Base-by-base conservation (phyloP, 2,888 invertebrate genomes). In the Eupelmus urozonus region DNA sequence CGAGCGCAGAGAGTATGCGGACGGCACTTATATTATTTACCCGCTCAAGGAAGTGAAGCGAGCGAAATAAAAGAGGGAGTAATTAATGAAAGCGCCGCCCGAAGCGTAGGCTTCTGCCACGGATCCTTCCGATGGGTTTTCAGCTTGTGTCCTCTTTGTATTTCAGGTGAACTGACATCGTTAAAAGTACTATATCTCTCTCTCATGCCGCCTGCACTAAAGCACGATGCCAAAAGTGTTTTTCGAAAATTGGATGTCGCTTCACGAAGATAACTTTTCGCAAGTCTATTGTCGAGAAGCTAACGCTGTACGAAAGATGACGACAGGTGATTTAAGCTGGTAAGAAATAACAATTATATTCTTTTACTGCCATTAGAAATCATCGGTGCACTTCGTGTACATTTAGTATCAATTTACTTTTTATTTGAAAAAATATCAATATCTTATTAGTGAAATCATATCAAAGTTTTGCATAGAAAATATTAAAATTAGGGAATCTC, bases 21-120 rank as follows among this genome's bases (percentile, higher is more conserved):
- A 55, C 63, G 63, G 70, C 42, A 73, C 79, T 79, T 76, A 81
- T 80, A 83, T 86, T 85, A 83, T 83, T 84, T 83, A 82, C 75
- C 45, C 70, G 78, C 73, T 55, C 49, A 53, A 67, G 77, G 80
- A 83, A 81, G 76, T 70, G 79, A 76, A 80, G 66, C 70, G 70
- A 65, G 34, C 70, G 70, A 83, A 84, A 82, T 82, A 82, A 82
- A 83, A 79, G 77, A 77, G 75, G 78, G 70, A 80, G 79, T 82
- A 82, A 84, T 82, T 82, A 82, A 84, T 82, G 81, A 80, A 83
- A 79, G 62, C 66, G 57, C 34, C 55, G 70, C 71, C 71, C 25
- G 42, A 63, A 66, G 70, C n/a, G 70, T 29, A 18, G n/a, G 27
- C 49, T 16, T n/a, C 51, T 34, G 5, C 9, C 34, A 5, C 34